These are phyloP conservation scores for Polyommatus iphigenia DNA, from an alignment of 2,888 invertebrate genomes.

Conservation along the genomic window DNA sequence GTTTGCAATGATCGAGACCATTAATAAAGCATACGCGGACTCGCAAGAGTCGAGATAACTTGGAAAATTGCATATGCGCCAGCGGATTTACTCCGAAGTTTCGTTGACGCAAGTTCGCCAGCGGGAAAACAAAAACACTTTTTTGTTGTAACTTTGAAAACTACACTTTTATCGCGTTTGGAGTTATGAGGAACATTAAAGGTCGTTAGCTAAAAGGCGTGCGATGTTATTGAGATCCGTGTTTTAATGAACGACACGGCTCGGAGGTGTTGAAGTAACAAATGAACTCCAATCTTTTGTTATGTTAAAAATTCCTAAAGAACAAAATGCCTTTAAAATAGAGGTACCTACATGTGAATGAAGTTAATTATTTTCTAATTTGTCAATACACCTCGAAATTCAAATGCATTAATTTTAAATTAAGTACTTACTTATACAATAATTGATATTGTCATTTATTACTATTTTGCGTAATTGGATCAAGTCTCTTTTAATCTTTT, in stretches of 20 bases:
- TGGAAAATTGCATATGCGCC: constrained; percentile 4
- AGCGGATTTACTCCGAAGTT: constrained; percentile 6
- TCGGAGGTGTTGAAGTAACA: background rate
- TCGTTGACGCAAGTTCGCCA: constrained; percentile 5
- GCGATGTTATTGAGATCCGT: background rate
- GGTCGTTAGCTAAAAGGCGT: background rate
- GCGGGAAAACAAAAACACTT: constrained; percentile 6
- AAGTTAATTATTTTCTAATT: too few relatives aligned
- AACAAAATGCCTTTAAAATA: too few relatives aligned
- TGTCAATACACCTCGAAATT: too few relatives aligned
- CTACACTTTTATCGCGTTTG: background rate
- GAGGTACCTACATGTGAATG: too few relatives aligned
- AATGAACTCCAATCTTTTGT: background rate
- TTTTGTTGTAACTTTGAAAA: constrained; percentile 6
- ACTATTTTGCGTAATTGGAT: too few relatives aligned
- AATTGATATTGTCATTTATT: too few relatives aligned
- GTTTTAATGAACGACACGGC: background rate
- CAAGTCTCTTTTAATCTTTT: too few relatives aligned
- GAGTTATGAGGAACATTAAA: background rate
- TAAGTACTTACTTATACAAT: too few relatives aligned
- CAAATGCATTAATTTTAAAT: too few relatives aligned
- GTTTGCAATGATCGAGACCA: constrained; percentile 54
- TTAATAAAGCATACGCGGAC: constrained; percentile 41
- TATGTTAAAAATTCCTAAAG: background rate
- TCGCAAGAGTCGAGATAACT: background rate